Percentiles rank a stretch among this genome's conserved stretches.
These are phyloP conservation scores for Pangasianodon gigas DNA, from an alignment of 2,113 vertebrate genomes.

Conservation along the genomic window DNA sequence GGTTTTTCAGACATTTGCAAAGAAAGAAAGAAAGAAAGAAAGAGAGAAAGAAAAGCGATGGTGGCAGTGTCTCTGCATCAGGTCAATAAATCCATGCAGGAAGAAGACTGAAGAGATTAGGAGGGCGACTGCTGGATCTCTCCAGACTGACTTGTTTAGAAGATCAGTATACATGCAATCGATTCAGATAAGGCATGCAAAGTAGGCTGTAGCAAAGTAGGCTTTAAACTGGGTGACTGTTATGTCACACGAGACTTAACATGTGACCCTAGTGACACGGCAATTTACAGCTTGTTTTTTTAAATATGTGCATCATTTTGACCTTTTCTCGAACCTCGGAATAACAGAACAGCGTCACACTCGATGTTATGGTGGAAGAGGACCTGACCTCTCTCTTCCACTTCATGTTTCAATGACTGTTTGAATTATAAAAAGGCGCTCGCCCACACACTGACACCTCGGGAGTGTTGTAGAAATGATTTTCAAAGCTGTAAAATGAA, in stretches of 20 bases:
- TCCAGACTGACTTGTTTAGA: background rate
- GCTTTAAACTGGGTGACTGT: background rate
- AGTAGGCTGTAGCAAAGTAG: background rate
- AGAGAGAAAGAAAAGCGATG: background rate
- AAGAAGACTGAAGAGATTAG: background rate
- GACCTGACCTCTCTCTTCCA: slow-evolving; percentile 27
- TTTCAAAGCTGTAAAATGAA: slow-evolving; percentile 28
- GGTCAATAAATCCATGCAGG: slow-evolving; percentile 17
- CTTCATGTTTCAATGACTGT: slow-evolving; percentile 28
- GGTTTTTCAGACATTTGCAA: background rate
- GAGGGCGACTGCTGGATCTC: background rate
- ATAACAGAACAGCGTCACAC: slow-evolving; percentile 7
- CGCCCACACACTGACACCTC: slow-evolving; percentile 32
- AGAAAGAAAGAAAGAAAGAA: background rate
- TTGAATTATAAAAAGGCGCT: slow-evolving; percentile 37
- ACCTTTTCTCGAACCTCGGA: slow-evolving; percentile 24
- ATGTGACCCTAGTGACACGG: background rate
- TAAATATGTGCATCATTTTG: background rate
- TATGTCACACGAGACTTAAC: background rate
- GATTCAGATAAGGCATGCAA: background rate
- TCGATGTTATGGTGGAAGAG: slow-evolving; percentile 10
- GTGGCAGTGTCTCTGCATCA: background rate
- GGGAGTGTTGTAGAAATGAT: slow-evolving; percentile 20
- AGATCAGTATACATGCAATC: background rate
- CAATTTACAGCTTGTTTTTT: background rate